Percentiles rank a stretch among this genome's conserved stretches.
Evolutionary conservation across 2,888 invertebrate species (phyloP).

Genomic region (Mesorhabditis spiculigera): DNA sequence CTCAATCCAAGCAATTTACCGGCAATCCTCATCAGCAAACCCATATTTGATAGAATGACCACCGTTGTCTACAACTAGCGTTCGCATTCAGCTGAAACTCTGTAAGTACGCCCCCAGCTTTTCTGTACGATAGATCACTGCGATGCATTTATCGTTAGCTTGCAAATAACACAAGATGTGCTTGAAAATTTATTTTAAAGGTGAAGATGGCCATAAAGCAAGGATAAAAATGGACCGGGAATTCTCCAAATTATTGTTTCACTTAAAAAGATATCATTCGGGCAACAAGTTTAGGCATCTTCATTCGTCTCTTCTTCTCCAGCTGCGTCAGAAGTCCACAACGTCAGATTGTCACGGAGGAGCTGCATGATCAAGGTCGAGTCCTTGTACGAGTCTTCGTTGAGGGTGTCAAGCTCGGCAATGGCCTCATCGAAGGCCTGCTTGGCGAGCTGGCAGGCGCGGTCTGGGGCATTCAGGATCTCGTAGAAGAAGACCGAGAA

Average conservation of each 20-base stretch:
- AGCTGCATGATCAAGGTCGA: slow-evolving; percentile 99
- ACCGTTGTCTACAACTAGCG: slow-evolving; percentile 53
- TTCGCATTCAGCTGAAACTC: neutral
- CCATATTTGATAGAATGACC: slow-evolving; percentile 46
- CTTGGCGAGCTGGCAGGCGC: slow-evolving; percentile 98
- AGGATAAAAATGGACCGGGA: neutral
- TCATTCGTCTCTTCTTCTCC: slow-evolving; percentile 72
- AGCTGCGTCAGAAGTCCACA: slow-evolving; percentile 64
- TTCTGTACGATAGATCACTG: neutral
- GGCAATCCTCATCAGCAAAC: slow-evolving; percentile 21
- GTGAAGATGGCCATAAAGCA: neutral
- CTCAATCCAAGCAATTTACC: slow-evolving; percentile 15
- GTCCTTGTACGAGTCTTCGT: slow-evolving; percentile 99
- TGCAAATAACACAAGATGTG: neutral
- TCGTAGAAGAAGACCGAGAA: slow-evolving; percentile 99
- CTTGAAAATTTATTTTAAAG: neutral
- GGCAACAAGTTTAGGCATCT: neutral
- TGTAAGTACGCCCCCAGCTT: neutral
- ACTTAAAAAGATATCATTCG: too few relatives aligned
- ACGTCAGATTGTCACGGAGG: slow-evolving; percentile 68
- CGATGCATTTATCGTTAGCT: neutral
- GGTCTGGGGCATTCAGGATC: slow-evolving; percentile 96
- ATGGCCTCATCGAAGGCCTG: slow-evolving; percentile 99
- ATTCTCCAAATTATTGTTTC: neutral
- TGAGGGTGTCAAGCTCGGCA: slow-evolving; percentile 97